These are phyloP conservation scores for Esox lucius DNA, from an alignment of 2,797 vertebrate genomes.

Conservation along the genomic window DNA sequence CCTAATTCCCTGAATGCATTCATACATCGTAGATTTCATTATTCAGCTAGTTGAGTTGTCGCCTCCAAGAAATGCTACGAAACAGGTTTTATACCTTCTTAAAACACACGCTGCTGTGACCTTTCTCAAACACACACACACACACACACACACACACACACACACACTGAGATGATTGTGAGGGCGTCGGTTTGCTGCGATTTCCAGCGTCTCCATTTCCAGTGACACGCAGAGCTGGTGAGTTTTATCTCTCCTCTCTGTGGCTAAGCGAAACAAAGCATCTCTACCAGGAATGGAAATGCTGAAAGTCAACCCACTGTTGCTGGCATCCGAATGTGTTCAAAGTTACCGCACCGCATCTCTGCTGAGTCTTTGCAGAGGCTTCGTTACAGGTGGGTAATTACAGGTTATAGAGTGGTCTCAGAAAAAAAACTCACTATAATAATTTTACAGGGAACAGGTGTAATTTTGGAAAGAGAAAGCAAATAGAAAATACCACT, in stretches of 20 bases:
- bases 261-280: constrained; percentile 35
- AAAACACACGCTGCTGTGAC: constrained; percentile 26
- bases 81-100: background rate
- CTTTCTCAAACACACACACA: constrained; percentile 27
- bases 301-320: constrained; percentile 38
- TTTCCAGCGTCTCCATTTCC: constrained; percentile 64
- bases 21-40: background rate
- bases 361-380: background rate
- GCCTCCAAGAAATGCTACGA: background rate
- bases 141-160: constrained; percentile 16
- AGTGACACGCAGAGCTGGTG: constrained; percentile 47
- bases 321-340: constrained; percentile 36
- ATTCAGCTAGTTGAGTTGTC: background rate
- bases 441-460: background rate
- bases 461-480: background rate
- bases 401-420: background rate
- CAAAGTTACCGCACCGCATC: constrained; percentile 51
- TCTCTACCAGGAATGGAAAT: constrained; percentile 58
- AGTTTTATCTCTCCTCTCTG: constrained; percentile 45
- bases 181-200: constrained; percentile 53
- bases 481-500: background rate
- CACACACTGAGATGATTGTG: constrained; percentile 27
- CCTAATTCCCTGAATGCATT: background rate
- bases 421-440: constrained; percentile 1
- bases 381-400: background rate